Percentiles rank a stretch among this genome's conserved stretches.
Conservation (phyloP, 2,888 invertebrate genomes). For the Rhaphigaster nebulosa region DNA sequence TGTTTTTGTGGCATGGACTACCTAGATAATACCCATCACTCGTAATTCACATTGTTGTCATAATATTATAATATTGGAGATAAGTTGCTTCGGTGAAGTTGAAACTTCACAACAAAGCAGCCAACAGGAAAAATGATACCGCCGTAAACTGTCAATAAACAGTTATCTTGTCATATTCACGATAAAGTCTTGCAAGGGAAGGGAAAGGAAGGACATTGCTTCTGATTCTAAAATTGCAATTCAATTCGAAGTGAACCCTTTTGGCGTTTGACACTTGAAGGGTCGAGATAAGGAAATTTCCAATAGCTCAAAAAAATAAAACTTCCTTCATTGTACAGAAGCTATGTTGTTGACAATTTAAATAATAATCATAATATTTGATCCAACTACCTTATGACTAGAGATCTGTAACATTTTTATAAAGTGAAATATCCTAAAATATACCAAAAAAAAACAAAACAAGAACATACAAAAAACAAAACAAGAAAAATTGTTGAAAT, state of each 20-base stretch:
- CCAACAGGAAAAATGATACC: constrained; percentile 29
- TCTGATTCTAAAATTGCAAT: neutral
- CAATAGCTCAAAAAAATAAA: neutral
- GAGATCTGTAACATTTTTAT: too few species aligned
- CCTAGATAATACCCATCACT: neutral
- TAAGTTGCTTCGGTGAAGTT: neutral
- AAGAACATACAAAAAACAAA: too few species aligned
- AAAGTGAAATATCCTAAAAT: too few species aligned
- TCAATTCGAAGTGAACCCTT: neutral
- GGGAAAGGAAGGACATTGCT: constrained; percentile 14
- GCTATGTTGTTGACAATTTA: too few species aligned
- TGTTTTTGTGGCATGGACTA: neutral
- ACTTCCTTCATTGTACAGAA: neutral
- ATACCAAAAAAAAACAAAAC: too few species aligned
- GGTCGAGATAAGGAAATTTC: neutral
- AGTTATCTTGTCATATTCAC: constrained; percentile 9
- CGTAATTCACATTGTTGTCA: neutral
- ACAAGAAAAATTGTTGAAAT: too few species aligned
- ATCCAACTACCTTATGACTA: neutral
- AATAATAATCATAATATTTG: too few species aligned
- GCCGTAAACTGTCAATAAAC: neutral
- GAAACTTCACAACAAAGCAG: neutral
- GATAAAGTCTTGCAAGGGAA: neutral
- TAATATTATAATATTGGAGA: neutral
- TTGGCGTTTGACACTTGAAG: neutral